Evolutionary conservation across 2,113 vertebrate genomes (phyloP), one percentile per base, ranked within the genome.

Genomic region (Neolamprologus kungweensis): DNA sequence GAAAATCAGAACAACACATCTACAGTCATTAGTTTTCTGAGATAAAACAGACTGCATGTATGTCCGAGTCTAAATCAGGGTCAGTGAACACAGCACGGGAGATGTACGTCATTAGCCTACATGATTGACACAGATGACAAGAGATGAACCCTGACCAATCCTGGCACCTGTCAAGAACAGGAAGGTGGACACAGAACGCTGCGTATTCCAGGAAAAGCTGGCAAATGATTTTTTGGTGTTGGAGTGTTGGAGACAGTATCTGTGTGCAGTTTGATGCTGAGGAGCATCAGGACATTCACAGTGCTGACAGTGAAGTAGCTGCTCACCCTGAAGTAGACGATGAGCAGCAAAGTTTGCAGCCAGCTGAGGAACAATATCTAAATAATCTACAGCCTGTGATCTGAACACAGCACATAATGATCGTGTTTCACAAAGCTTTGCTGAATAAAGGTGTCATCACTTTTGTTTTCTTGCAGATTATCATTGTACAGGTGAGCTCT

Each of bases 181-280:
- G 51, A 54, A 54, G 51, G 51, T 21, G 51, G 51, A 54, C n/a
- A 54, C 51, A 54, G n/a, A 21, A 54, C 1, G 50, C 50, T n/a
- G 50, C 9, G n/a, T 54, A 54, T 54, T 21, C 8, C 51, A 54
- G 51, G 51, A 54, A 54, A 54, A 4, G 51, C 51, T 54, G 51
- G n/a, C 3, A 54, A 54, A 7, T 54, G 51, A 54, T 54, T 54
- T 10, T 54, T 21, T 54, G n/a, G 51, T 54, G 51, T 54, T 54
- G 51, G 51, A 4, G 57, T 31, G 57, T 60, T 28, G 13, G 28
- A 23, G 14, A 60, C 57, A 31, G 57, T 60, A 28, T 60, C 57
- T 31, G 57, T 60, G 0, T 33, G 28, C 8, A 33, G 57, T 0
- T 0, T 1, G 57, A 60, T 16, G 23, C 13, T 33, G 57, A 60